phyloP scores from a whole-genome alignment of 1,140 invertebrate species.

The Aphidius gifuensis region DNA sequence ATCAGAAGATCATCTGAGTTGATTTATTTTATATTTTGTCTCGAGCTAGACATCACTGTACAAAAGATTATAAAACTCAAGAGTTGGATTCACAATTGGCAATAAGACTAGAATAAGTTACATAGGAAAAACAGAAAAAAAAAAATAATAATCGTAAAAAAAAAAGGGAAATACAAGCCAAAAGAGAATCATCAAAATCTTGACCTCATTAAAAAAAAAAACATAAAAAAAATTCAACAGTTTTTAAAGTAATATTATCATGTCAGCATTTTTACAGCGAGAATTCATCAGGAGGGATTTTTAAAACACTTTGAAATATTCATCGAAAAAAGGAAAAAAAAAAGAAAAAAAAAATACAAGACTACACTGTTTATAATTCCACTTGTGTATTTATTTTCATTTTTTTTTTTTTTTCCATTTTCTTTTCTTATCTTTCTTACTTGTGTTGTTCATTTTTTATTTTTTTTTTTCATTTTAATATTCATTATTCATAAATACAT shows the following conservation, averaged over 20 bases:
- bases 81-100: too few relatives aligned
- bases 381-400: too few relatives aligned
- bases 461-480: too few relatives aligned
- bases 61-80: too few relatives aligned
- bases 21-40: too few relatives aligned
- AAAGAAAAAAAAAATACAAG: not conserved
- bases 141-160: not conserved
- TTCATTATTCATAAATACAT: too few relatives aligned
- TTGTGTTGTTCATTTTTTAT: too few relatives aligned
- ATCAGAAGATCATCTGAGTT: too few relatives aligned
- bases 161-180: not conserved
- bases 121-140: not conserved
- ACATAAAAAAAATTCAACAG: not conserved
- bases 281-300: not conserved
- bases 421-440: too few relatives aligned
- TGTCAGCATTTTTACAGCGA: not conserved
- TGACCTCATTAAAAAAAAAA: not conserved
- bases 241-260: conserved; percentile 2
- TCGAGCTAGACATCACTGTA: too few relatives aligned
- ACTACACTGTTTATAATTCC: too few relatives aligned
- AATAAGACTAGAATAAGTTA: not conserved
- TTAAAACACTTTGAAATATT: conserved; percentile 1
- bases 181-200: not conserved
- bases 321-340: not conserved
- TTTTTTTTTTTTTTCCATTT: too few relatives aligned